A percentile compares a stretch with the other conserved stretches of the same genome.
Evolutionary conservation across 2,797 vertebrate genomes (phyloP).

Genomic region (Alectoris magna): DNA sequence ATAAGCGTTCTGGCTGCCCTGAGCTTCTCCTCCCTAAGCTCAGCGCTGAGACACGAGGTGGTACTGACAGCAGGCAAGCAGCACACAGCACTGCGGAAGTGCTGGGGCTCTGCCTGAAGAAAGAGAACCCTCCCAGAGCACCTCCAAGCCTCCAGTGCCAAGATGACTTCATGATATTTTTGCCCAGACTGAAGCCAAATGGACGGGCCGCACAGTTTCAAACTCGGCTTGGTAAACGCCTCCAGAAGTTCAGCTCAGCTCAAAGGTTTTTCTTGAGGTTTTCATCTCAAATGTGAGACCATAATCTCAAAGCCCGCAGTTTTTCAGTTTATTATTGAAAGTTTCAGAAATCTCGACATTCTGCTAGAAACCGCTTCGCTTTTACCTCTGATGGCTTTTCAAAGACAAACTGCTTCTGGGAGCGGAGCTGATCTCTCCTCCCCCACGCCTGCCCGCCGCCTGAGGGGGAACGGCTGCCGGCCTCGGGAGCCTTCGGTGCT

Average conservation of each 20-base stretch:
- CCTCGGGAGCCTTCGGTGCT: slow-evolving; percentile 33
- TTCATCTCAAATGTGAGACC: neutral
- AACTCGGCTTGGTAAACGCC: neutral
- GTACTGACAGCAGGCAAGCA: neutral
- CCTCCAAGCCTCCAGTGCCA: neutral
- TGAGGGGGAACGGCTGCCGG: neutral
- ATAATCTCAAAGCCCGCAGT: neutral
- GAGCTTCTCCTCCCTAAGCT: neutral
- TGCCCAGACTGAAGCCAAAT: neutral
- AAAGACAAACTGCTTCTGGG: slow-evolving; percentile 76
- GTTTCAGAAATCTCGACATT: neutral
- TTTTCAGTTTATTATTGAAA: neutral
- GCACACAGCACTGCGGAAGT: accelerated
- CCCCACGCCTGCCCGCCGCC: slow-evolving; percentile 11
- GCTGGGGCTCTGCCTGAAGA: neutral
- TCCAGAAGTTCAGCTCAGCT: neutral
- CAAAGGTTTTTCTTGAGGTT: neutral
- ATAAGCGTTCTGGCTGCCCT: neutral
- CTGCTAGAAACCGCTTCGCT: accelerated
- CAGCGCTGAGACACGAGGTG: neutral
- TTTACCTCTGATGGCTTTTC: slow-evolving; percentile 80
- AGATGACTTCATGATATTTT: neutral
- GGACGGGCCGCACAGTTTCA: accelerated
- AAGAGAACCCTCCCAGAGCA: neutral
- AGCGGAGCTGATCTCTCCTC: slow-evolving; percentile 26